These are phyloP conservation scores for Lithophane ornitopus DNA, from an alignment of 2,888 invertebrate species.

Conservation along the genomic window DNA sequence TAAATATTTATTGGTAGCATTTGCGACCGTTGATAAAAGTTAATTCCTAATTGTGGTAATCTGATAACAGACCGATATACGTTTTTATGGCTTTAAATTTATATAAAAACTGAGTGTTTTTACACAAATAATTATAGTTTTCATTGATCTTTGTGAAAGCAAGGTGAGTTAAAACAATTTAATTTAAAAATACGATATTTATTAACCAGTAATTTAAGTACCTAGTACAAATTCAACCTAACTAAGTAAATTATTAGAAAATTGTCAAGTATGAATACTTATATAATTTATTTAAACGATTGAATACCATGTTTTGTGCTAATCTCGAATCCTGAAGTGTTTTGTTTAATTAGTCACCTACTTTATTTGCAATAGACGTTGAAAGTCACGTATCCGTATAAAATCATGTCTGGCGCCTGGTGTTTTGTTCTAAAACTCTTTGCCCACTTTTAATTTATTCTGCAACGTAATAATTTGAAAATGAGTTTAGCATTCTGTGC, in stretches of 20 bases:
- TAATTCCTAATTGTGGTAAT: slow-evolving; percentile 48
- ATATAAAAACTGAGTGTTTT: slow-evolving; percentile 63
- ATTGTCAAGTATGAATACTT: too few relatives aligned
- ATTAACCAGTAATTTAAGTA: background rate
- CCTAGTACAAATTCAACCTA: background rate
- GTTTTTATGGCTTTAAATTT: slow-evolving; percentile 57
- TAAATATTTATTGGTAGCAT: slow-evolving; percentile 47
- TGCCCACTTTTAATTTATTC: background rate
- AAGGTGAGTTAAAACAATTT: slow-evolving; percentile 50
- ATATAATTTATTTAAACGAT: background rate
- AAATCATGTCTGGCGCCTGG: background rate
- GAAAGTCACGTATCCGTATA: background rate
- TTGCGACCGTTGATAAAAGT: slow-evolving; percentile 43
- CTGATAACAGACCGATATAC: slow-evolving; percentile 49
- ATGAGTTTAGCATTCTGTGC: background rate
- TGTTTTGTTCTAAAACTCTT: background rate
- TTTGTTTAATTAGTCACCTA: background rate
- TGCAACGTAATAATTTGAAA: background rate
- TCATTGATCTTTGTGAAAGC: slow-evolving; percentile 52
- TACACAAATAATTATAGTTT: slow-evolving; percentile 42
- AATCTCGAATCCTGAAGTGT: background rate
- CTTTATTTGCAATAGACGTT: background rate
- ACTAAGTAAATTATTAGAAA: background rate
- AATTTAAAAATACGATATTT: background rate
- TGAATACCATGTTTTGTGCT: background rate